Evolutionary conservation across 2,888 invertebrate genomes (phyloP).

Genomic region (Macrophya alboannulata): DNA sequence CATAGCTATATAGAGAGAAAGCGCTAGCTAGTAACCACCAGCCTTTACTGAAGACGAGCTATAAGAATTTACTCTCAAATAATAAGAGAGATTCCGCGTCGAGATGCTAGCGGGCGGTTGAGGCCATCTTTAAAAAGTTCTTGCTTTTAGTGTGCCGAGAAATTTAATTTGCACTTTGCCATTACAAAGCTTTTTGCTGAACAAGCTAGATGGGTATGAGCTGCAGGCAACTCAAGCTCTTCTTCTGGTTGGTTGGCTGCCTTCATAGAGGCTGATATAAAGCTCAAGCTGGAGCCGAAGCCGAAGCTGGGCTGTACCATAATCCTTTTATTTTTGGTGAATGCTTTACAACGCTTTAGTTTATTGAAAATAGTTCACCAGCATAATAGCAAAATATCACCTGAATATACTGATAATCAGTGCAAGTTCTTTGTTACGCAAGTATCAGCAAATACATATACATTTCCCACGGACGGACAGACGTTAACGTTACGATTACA

Average conservation of each 20-base stretch:
- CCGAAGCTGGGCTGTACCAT: constrained; percentile 17
- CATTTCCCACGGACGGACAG: neutral
- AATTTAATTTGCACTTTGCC: constrained; percentile 58
- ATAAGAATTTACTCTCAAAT: constrained; percentile 46
- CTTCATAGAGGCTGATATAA: constrained; percentile 47
- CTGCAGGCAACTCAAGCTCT: constrained; percentile 55
- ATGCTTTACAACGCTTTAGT: neutral
- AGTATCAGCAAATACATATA: neutral
- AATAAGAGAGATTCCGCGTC: constrained; percentile 42
- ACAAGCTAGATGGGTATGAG: constrained; percentile 57
- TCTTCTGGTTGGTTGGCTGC: constrained; percentile 50
- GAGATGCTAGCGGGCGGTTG: constrained; percentile 42
- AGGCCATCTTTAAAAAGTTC: constrained; percentile 52
- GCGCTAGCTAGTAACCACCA: constrained; percentile 17
- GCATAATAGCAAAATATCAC: neutral
- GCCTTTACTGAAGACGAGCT: constrained; percentile 4
- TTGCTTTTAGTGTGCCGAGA: constrained; percentile 52
- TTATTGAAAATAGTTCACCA: constrained; percentile 11
- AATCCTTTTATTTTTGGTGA: constrained; percentile 6
- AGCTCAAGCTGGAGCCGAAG: constrained; percentile 25
- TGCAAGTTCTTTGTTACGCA: neutral
- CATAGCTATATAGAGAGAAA: neutral
- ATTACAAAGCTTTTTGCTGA: constrained; percentile 59
- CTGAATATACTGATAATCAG: constrained; percentile 10
- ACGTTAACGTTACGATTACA: no score